Conservation (phyloP, 2,888 invertebrate genomes). For the Mythimna vitellina region DNA sequence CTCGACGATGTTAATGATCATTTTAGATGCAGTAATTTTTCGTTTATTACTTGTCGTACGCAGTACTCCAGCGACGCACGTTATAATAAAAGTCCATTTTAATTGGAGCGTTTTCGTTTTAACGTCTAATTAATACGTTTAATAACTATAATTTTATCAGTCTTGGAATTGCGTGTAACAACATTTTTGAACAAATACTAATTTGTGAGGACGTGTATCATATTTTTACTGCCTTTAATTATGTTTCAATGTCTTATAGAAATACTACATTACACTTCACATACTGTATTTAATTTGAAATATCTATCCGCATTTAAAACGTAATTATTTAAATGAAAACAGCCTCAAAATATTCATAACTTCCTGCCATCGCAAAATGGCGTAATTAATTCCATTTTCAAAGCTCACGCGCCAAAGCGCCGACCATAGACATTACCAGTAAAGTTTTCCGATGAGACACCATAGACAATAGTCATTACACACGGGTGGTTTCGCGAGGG, state of each 20-base stretch:
- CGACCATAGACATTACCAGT: slow-evolving; percentile 87
- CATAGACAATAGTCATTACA: slow-evolving; percentile 89
- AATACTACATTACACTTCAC: slow-evolving; percentile 5
- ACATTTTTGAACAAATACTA: slow-evolving; percentile 64
- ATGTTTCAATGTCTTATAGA: slow-evolving; percentile 26
- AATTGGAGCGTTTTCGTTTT: slow-evolving; percentile 82
- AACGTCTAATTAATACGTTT: slow-evolving; percentile 80
- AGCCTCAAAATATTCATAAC: slow-evolving; percentile 49
- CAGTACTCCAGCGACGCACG: slow-evolving; percentile 65
- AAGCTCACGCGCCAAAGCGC: slow-evolving; percentile 45
- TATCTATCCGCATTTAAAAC: slow-evolving; percentile 49
- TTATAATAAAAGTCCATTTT: slow-evolving; percentile 82
- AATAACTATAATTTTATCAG: slow-evolving; percentile 77
- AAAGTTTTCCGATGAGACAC: slow-evolving; percentile 89
- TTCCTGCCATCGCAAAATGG: slow-evolving; percentile 48
- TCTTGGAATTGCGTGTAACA: slow-evolving; percentile 60
- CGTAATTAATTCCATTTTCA: slow-evolving; percentile 56
- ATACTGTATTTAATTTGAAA: slow-evolving; percentile 29
- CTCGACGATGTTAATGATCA: slow-evolving; percentile 80
- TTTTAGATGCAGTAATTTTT: slow-evolving; percentile 79
- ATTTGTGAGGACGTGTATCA: slow-evolving; percentile 57
- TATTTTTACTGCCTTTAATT: slow-evolving; percentile 43
- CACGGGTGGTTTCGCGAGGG: slow-evolving; percentile 85
- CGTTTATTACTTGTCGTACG: slow-evolving; percentile 82
- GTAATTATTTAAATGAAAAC: slow-evolving; percentile 35